Evolutionary conservation across 2,888 invertebrate species (phyloP).

Genomic region (Eupithecia subumbrata): DNA sequence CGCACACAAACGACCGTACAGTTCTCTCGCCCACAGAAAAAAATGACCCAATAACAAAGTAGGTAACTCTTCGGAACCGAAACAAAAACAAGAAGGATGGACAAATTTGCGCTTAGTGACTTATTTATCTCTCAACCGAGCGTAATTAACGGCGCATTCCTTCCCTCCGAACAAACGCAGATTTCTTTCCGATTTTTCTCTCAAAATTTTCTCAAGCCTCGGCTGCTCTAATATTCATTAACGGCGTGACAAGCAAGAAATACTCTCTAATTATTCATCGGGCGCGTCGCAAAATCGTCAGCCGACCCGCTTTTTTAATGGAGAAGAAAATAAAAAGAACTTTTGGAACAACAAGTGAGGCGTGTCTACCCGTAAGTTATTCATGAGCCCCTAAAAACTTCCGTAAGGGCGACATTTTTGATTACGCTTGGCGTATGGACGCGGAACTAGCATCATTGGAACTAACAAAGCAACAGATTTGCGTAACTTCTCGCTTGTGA

Average conservation of each 20-base stretch:
- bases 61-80: conserved; percentile 56
- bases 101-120: conserved; percentile 78
- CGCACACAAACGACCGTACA: conserved; percentile 69
- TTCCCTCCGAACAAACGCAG: conserved; percentile 61
- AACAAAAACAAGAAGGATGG: conserved; percentile 76
- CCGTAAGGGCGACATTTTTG: conserved; percentile 62
- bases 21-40: conserved; percentile 66
- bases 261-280: conserved; percentile 81
- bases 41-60: conserved; percentile 72
- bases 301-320: conserved; percentile 71
- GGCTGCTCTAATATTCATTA: conserved; percentile 79
- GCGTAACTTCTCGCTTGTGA: conserved; percentile 44
- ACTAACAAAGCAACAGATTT: conserved; percentile 26
- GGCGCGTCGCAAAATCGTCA: conserved; percentile 75
- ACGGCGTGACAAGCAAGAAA: conserved; percentile 79
- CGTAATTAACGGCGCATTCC: conserved; percentile 75
- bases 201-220: conserved; percentile 38
- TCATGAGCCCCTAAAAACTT: conserved; percentile 73
- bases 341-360: conserved; percentile 77
- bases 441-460: conserved; percentile 26
- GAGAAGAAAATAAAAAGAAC: conserved; percentile 75
- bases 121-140: conserved; percentile 72
- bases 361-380: conserved; percentile 73
- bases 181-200: conserved; percentile 67
- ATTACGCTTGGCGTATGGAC: conserved; percentile 59